Evolutionary conservation across 2,797 vertebrate genomes (phyloP).

Genomic region (Chelmon rostratus): DNA sequence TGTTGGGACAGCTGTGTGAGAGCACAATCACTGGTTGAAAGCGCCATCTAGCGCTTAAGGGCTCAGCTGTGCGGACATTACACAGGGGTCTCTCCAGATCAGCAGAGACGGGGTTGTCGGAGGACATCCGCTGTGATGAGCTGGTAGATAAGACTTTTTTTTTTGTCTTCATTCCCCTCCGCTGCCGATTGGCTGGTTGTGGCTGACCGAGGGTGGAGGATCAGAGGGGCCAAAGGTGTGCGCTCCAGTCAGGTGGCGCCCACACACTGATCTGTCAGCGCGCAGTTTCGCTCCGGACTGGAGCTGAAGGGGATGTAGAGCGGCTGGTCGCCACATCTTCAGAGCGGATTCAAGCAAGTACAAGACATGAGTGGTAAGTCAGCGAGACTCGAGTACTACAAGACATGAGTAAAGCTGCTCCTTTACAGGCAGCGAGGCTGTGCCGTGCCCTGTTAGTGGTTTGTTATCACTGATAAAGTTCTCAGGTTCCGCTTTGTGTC

Average conservation of each 20-base stretch:
- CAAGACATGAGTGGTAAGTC: slow-evolving; percentile 77
- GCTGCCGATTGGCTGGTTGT: slow-evolving; percentile 11
- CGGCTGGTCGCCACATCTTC: neutral
- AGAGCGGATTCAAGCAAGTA: neutral
- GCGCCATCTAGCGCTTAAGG: slow-evolving; percentile 61
- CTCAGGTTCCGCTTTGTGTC: neutral
- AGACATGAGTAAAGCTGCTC: too few species aligned
- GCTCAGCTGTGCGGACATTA: accelerated
- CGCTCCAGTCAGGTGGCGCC: slow-evolving; percentile 21
- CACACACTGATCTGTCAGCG: neutral
- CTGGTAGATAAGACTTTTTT: neutral
- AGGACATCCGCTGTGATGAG: neutral
- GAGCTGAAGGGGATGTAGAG: slow-evolving; percentile 19
- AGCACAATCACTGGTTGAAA: slow-evolving; percentile 9
- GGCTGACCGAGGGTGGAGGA: slow-evolving; percentile 7
- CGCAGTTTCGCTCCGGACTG: slow-evolving; percentile 22
- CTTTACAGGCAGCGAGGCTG: neutral
- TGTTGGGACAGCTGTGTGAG: neutral
- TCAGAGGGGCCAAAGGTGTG: slow-evolving; percentile 20
- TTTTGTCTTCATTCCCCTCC: neutral
- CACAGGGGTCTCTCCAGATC: accelerated
- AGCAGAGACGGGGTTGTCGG: neutral
- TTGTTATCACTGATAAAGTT: neutral
- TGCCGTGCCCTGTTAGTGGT: neutral
- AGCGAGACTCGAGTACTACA: too few species aligned